Percentiles rank a stretch among this genome's conserved stretches.
These are phyloP conservation scores for Thalassaphorura encarpata DNA, from an alignment of 1,140 invertebrate genomes.

Conservation along the genomic window DNA sequence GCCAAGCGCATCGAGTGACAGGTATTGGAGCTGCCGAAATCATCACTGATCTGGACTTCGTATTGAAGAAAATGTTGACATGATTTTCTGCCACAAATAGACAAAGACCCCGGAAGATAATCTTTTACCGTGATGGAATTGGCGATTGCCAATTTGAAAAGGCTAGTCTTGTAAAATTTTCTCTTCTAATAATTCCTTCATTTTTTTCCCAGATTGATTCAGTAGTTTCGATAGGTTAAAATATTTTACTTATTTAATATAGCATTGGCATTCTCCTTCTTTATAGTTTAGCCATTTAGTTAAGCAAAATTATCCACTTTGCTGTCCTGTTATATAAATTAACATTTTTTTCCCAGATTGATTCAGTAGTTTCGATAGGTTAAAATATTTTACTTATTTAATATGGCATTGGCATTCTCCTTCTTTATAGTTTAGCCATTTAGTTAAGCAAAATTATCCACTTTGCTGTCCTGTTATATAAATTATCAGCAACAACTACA, in stretches of 20 bases:
- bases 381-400: neutral
- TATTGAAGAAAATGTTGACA: slow-evolving; percentile 31
- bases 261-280: neutral
- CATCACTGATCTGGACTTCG: slow-evolving; percentile 32
- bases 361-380: slow-evolving; percentile 32
- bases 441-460: no score
- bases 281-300: neutral
- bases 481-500: no score
- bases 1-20: slow-evolving; percentile 6
- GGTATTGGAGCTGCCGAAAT: slow-evolving; percentile 27
- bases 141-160: slow-evolving; percentile 41
- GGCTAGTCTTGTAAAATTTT: slow-evolving; percentile 42
- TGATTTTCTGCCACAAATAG: slow-evolving; percentile 23
- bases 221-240: slow-evolving; percentile 31
- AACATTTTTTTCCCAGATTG: slow-evolving; percentile 38
- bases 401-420: neutral
- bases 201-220: slow-evolving; percentile 31
- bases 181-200: slow-evolving; percentile 55
- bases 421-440: no score
- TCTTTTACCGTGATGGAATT: slow-evolving; percentile 42
- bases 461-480: no score
- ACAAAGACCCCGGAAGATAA: slow-evolving; percentile 35
- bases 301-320: no score
- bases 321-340: no score
- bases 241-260: no score